Percentiles rank a stretch among this genome's conserved stretches.
Evolutionary conservation across 2,888 invertebrate genomes (phyloP).

Genomic region (Hanleya hanleyi): DNA sequence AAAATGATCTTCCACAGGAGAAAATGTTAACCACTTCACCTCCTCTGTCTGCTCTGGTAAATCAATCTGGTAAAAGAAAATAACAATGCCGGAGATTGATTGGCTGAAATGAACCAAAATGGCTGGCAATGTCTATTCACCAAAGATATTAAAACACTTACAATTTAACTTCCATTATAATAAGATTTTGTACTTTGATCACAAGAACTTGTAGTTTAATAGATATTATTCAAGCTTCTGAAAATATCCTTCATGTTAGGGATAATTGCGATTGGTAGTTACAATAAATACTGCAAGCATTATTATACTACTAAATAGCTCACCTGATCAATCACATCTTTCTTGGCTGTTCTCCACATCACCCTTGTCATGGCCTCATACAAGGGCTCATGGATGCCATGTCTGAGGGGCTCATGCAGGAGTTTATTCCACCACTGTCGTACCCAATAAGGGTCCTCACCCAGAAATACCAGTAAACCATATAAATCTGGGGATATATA

Average conservation of each 20-base stretch:
- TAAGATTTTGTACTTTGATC: no score
- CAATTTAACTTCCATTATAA: no score
- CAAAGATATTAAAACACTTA: no score
- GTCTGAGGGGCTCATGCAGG: conserved; percentile 76
- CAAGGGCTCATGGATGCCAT: conserved; percentile 75
- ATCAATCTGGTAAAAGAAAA: conserved; percentile 65
- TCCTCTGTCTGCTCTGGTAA: conserved; percentile 80
- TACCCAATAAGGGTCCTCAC: conserved; percentile 77
- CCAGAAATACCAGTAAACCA: conserved; percentile 79
- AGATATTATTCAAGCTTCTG: no score
- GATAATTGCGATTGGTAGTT: no score
- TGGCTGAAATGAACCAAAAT: no score
- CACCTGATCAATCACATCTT: conserved; percentile 81
- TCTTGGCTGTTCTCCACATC: conserved; percentile 83
- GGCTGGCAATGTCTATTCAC: no score
- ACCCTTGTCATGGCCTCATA: conserved; percentile 76
- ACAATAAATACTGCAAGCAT: no score
- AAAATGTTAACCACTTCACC: conserved; percentile 79
- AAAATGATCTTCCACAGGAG: conserved; percentile 84
- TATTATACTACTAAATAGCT: no score
- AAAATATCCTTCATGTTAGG: no score
- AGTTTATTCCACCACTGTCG: conserved; percentile 76
- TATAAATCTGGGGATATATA: conserved; percentile 74
- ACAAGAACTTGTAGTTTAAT: no score
- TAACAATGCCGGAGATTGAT: no score